A percentile compares a stretch with the other conserved stretches of the same genome.
Evolutionary conservation across 2,113 vertebrate species (phyloP).

Genomic region (Perca schrenkii): DNA sequence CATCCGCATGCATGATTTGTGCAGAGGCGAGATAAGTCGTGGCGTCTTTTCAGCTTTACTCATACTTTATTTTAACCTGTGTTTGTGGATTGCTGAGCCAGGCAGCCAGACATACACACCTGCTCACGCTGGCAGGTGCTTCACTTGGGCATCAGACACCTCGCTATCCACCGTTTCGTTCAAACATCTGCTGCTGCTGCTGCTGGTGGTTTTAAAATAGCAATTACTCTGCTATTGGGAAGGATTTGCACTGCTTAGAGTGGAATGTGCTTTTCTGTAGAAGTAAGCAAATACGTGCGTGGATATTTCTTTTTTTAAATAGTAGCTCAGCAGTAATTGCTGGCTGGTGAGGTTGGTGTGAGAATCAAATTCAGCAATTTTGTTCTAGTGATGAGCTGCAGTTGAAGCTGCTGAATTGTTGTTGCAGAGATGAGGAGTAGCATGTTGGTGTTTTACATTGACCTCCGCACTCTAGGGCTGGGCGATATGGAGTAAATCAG

Average conservation of each 20-base stretch:
- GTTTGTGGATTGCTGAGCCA: slow-evolving; percentile 12
- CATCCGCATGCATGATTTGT: background rate
- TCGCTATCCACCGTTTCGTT: background rate
- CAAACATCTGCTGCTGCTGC: slow-evolving; percentile 17
- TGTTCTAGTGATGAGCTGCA: slow-evolving; percentile 1
- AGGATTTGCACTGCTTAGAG: background rate
- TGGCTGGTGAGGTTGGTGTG: slow-evolving; percentile 29
- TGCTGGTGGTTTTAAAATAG: slow-evolving; percentile 11
- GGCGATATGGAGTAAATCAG: too few relatives aligned
- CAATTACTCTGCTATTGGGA: slow-evolving; percentile 23
- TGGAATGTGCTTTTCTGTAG: slow-evolving; percentile 39
- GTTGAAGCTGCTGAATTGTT: slow-evolving; percentile 35
- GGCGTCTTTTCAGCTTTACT: background rate
- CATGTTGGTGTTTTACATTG: slow-evolving; percentile 61
- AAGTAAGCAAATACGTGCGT: slow-evolving; percentile 1
- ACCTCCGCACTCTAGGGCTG: slow-evolving; percentile 37
- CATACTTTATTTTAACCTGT: slow-evolving; percentile 44
- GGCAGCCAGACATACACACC: slow-evolving; percentile 58
- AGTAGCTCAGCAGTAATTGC: slow-evolving; percentile 35
- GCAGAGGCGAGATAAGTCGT: background rate
- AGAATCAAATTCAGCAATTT: slow-evolving; percentile 40
- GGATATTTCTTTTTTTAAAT: slow-evolving; percentile 22
- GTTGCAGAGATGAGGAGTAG: slow-evolving; percentile 25
- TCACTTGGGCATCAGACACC: background rate
- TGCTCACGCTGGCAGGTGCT: slow-evolving; percentile 65